These are phyloP conservation scores for Taenioides sp. DNA, from an alignment of 2,797 vertebrate genomes.

Conservation along the genomic window DNA sequence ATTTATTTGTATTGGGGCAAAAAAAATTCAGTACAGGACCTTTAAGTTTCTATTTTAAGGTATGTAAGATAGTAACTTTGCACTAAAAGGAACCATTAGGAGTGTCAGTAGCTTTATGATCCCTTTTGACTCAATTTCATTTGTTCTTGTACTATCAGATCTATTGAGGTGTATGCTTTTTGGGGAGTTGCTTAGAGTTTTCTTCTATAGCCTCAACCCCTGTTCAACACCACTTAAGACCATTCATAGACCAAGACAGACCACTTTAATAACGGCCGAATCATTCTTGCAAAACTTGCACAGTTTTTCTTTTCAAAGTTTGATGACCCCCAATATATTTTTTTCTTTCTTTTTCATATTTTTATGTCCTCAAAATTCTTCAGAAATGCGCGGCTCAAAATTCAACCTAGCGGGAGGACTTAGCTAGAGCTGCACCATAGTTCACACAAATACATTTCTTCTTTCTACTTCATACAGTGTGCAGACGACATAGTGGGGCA, in stretches of 20 bases:
- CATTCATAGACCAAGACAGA: background rate
- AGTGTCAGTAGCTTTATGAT: too few relatives aligned
- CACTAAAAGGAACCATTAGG: too few relatives aligned
- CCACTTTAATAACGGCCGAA: constrained; percentile 23
- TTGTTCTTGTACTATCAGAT: too few relatives aligned
- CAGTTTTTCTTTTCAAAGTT: constrained; percentile 22
- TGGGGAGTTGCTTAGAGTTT: too few relatives aligned
- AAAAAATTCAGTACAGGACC: too few relatives aligned
- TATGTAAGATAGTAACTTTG: too few relatives aligned
- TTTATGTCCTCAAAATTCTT: constrained; percentile 37
- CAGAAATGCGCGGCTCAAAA: constrained; percentile 43
- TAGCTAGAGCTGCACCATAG: constrained; percentile 47
- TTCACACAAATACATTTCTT: constrained; percentile 36
- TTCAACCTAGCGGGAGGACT: constrained; percentile 41
- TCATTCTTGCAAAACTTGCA: constrained; percentile 23
- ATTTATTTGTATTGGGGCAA: too few relatives aligned
- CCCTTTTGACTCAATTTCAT: too few relatives aligned
- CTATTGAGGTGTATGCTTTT: too few relatives aligned
- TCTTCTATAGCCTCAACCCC: background rate
- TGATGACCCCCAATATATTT: constrained; percentile 25
- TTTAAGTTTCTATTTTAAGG: too few relatives aligned
- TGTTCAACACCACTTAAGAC: background rate
- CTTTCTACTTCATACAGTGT: background rate
- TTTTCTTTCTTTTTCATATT: background rate
- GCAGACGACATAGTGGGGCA: background rate